Conservation (phyloP, 2,888 invertebrate genomes). For the Tethea ocularis region DNA sequence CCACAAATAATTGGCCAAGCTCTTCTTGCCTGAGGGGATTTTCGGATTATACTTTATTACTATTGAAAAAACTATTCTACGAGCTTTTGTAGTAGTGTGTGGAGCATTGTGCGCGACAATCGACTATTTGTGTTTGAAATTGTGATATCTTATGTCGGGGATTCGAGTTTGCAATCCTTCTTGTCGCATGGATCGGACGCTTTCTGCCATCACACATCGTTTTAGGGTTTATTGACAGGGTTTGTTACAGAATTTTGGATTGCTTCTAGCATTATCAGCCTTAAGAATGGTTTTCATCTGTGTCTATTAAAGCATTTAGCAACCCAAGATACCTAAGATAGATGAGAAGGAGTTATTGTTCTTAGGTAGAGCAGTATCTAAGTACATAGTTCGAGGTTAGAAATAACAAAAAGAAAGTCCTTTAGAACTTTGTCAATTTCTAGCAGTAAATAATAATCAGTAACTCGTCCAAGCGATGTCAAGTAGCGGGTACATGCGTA, state of each 20-base stretch:
- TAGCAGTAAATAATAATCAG: neutral
- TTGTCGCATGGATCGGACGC: slow-evolving; percentile 18
- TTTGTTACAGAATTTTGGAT: neutral
- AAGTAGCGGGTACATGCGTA: slow-evolving; percentile 4
- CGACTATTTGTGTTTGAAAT: slow-evolving; percentile 37
- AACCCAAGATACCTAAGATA: no score
- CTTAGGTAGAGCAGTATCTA: no score
- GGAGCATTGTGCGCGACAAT: slow-evolving; percentile 40
- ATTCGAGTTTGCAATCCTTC: slow-evolving; percentile 33
- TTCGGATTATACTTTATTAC: slow-evolving; percentile 71
- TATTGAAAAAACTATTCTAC: slow-evolving; percentile 45
- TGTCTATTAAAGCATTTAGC: no score
- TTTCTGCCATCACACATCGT: slow-evolving; percentile 3
- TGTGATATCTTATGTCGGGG: slow-evolving; percentile 20
- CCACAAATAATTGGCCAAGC: slow-evolving; percentile 69
- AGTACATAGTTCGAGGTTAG: no score
- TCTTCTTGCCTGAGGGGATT: slow-evolving; percentile 67
- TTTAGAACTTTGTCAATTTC: neutral
- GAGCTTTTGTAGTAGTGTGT: slow-evolving; percentile 45
- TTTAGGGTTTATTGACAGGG: slow-evolving; percentile 1
- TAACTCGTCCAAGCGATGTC: neutral
- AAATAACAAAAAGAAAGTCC: no score
- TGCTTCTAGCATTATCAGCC: no score
- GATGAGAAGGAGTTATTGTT: no score
- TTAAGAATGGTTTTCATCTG: no score